These are phyloP conservation scores for Pithys albifrons DNA, from an alignment of 2,113 vertebrate genomes.

Conservation along the genomic window DNA sequence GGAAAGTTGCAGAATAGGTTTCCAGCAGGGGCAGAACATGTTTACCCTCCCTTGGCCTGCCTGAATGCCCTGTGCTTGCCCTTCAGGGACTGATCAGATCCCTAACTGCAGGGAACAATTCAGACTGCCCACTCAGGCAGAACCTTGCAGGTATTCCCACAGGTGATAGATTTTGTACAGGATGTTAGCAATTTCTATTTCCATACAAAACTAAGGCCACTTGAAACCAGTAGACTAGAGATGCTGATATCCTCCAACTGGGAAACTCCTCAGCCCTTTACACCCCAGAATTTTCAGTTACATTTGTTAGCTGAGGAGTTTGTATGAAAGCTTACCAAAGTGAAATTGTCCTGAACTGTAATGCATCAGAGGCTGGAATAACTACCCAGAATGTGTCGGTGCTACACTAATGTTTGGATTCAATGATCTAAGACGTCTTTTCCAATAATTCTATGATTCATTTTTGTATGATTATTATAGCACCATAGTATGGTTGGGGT, in stretches of 20 bases:
- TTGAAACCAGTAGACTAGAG: neutral
- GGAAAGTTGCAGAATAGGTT: neutral
- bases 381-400: neutral
- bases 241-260: neutral
- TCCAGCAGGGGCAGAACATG: neutral
- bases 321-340: neutral
- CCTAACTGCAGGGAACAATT: neutral
- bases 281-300: neutral
- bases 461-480: neutral
- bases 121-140: neutral
- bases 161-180: neutral
- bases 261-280: neutral
- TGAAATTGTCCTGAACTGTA: neutral
- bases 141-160: neutral
- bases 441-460: no score
- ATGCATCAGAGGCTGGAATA: neutral
- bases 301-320: neutral
- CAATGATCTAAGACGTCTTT: neutral
- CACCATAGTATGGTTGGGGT: neutral
- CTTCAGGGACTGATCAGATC: neutral
- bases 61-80: neutral
- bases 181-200: neutral
- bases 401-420: neutral
- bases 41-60: neutral
- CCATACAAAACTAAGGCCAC: neutral